Evolutionary conservation across 2,888 invertebrate genomes (phyloP), one percentile per base, ranked within the genome.

Genomic region (Tachystola acroxantha): DNA sequence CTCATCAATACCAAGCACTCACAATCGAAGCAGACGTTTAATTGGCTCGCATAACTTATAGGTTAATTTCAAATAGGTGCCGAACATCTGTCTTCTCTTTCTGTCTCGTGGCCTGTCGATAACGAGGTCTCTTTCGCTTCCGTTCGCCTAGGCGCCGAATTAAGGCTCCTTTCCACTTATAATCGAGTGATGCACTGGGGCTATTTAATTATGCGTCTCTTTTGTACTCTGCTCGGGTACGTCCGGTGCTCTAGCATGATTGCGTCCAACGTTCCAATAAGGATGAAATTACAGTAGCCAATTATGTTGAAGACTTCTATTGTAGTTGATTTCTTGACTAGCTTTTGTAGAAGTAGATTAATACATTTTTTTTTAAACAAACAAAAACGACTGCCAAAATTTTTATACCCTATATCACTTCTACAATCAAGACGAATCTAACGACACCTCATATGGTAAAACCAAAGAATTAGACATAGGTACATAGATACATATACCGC

Each of bases 1-100:
- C 32, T 45, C 44, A 40, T 42, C 45, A 42, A 40, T 42, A 40
- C 54, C 48, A 40, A 50, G 51, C 55, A 53, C 55, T 51, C 48
- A 56, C 53, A 51, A 60, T 57, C 46, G 39, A 30, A 45, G 45
- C 40, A 43, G 49, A 52, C 52, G 39, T 60, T 57, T 62, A 68
- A 65, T 64, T 61, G 59, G 58, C 57, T 55, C 53, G 58, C 56
- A 71, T 70, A 69, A 67, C 57, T 69, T 72, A 70, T 63, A 64
- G 66, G 51, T 62, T 65, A 62, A 69, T 65, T 63, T 64, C 51
- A 58, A 67, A 57, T 53, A 51, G 51, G 46, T 45, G 48, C 45
- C 51, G 52, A 53, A 45, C 44, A 38, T 22, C 32, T 32, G 11
- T 36, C n/a, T n/a, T 24, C 24, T 24, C 24, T 27, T 27, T 27